Evolutionary conservation across 2,888 invertebrate genomes (phyloP).

Genomic region (Odontomyia ornata): DNA sequence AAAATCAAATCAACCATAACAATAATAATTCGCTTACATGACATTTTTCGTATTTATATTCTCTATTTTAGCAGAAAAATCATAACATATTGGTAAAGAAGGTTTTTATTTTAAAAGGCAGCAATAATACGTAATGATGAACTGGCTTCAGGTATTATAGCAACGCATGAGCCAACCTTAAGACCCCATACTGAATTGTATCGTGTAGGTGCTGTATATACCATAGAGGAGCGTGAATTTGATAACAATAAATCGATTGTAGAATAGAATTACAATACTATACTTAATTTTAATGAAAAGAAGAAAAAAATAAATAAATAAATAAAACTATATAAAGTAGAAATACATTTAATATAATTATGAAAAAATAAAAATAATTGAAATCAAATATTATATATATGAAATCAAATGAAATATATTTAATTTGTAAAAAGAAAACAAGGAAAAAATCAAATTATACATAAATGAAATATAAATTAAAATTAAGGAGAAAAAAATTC

Average conservation of each 20-base stretch:
- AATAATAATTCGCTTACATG: slow-evolving; percentile 48
- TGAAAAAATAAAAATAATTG: too few species aligned
- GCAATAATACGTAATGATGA: slow-evolving; percentile 66
- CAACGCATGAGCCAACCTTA: slow-evolving; percentile 53
- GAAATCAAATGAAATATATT: too few species aligned
- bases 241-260: slow-evolving; percentile 49
- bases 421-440: too few species aligned
- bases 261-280: slow-evolving; percentile 43
- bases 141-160: slow-evolving; percentile 54
- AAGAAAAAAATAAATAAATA: too few species aligned
- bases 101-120: slow-evolving; percentile 65
- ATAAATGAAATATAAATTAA: too few species aligned
- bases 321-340: too few species aligned
- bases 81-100: slow-evolving; percentile 66
- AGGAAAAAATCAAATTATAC: too few species aligned
- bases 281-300: too few species aligned
- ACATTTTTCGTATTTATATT: slow-evolving; percentile 49
- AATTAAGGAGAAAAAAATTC: too few species aligned
- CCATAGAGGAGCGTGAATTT: slow-evolving; percentile 51
- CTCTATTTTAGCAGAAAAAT: slow-evolving; percentile 61
- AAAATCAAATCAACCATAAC: slow-evolving; percentile 2
- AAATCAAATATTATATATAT: too few species aligned
- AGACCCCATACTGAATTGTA: slow-evolving; percentile 51
- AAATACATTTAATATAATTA: too few species aligned
- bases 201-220: slow-evolving; percentile 52